phyloP scores from a whole-genome alignment of 1,140 invertebrate species.

The Dinoponera quadriceps region DNA sequence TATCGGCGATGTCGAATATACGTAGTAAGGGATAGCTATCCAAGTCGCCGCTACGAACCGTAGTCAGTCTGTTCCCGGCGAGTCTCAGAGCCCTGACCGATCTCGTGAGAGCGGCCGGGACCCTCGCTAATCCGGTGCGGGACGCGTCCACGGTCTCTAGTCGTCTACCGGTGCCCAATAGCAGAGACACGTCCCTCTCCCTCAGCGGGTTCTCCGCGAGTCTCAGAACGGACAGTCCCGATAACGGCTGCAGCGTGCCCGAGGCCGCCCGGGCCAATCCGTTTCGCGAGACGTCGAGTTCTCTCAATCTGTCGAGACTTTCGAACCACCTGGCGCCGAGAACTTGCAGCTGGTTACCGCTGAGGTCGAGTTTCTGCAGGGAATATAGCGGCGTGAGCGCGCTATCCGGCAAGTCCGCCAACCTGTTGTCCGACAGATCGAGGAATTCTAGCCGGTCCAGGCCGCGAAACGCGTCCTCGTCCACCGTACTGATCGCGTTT shows the following conservation, averaged over 20 bases:
- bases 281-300: slow-evolving; percentile 93
- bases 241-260: slow-evolving; percentile 90
- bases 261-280: slow-evolving; percentile 89
- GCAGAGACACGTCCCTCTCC: slow-evolving; percentile 87
- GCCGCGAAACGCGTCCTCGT: slow-evolving; percentile 85
- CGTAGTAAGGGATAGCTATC: slow-evolving; percentile 95
- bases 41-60: slow-evolving; percentile 93
- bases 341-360: slow-evolving; percentile 88
- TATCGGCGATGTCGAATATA: slow-evolving; percentile 93
- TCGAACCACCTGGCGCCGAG: slow-evolving; percentile 88
- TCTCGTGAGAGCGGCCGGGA: slow-evolving; percentile 93
- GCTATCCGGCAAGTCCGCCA: slow-evolving; percentile 87
- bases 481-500: slow-evolving; percentile 86
- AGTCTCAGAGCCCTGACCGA: slow-evolving; percentile 93
- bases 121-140: slow-evolving; percentile 90
- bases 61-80: slow-evolving; percentile 90
- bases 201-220: slow-evolving; percentile 90
- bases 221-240: slow-evolving; percentile 91
- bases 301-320: slow-evolving; percentile 89
- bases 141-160: slow-evolving; percentile 94
- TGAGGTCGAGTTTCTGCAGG: slow-evolving; percentile 90
- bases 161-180: slow-evolving; percentile 90
- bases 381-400: slow-evolving; percentile 87
- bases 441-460: slow-evolving; percentile 83
- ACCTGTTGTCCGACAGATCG: slow-evolving; percentile 89